Conservation (phyloP, 2,888 invertebrate species). For the Notodonta ziczac region DNA sequence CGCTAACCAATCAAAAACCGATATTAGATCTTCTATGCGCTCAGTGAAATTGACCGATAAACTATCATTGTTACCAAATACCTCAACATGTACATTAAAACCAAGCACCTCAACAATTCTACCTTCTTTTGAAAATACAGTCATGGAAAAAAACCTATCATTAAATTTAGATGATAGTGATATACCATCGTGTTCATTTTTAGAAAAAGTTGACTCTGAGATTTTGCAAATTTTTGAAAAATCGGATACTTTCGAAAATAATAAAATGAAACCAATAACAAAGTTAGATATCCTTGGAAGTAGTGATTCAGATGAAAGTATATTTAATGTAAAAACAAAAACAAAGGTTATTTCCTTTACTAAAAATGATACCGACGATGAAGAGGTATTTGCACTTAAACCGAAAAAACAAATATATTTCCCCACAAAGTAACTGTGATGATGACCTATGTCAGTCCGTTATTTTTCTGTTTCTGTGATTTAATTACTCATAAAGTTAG, state of each 20-base stretch:
- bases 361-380: too few species aligned
- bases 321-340: conserved; percentile 9
- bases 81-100: conserved; percentile 8
- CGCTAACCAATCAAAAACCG: conserved; percentile 4
- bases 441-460: neutral
- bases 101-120: conserved; percentile 4
- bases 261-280: conserved; percentile 7
- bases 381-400: neutral
- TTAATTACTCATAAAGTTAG: neutral
- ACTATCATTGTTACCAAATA: conserved; percentile 3
- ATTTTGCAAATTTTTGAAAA: conserved; percentile 9
- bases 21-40: conserved; percentile 6
- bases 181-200: conserved; percentile 10
- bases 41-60: conserved; percentile 9
- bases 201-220: conserved; percentile 9
- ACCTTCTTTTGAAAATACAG: too few species aligned
- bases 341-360: too few species aligned
- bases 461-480: neutral
- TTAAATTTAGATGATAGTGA: conserved; percentile 3
- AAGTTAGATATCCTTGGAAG: conserved; percentile 5
- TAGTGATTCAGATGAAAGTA: conserved; percentile 10
- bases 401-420: neutral
- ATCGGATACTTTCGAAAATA: conserved; percentile 9
- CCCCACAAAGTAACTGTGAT: neutral
- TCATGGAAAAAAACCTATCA: conserved; percentile 8